A percentile compares a stretch with the other conserved stretches of the same genome.
phyloP scores from a whole-genome alignment of 2,113 vertebrate species.

The Egretta garzetta region DNA sequence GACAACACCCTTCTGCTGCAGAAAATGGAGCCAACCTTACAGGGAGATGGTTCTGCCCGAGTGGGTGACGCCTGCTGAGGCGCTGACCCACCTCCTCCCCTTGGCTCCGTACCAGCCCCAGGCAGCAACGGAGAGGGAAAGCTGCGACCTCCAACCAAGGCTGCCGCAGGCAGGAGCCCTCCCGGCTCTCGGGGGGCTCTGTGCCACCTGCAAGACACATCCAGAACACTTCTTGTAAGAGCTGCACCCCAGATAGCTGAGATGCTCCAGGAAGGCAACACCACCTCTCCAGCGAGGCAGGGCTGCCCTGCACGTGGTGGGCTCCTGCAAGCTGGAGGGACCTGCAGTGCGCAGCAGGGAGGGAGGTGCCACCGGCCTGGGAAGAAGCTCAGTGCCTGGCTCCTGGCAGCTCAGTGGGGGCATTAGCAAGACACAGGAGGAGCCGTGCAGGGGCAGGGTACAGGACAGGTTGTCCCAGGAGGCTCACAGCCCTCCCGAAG shows the following conservation, averaged over 20 bases:
- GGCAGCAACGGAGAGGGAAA: not conserved
- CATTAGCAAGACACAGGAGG: not conserved
- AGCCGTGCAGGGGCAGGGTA: not conserved
- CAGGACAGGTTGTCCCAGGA: not conserved
- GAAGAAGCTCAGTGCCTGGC: not conserved
- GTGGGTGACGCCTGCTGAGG: not conserved
- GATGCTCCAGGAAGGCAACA: not conserved
- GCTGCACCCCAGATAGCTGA: too few species aligned
- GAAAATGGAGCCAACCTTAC: not conserved
- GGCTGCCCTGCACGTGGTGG: not conserved
- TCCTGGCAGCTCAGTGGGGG: not conserved
- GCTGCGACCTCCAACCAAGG: not conserved
- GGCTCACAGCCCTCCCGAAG: not conserved
- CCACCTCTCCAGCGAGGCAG: too few species aligned
- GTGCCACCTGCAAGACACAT: not conserved
- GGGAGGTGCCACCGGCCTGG: not conserved
- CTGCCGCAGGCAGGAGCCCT: not conserved
- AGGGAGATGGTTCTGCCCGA: not conserved
- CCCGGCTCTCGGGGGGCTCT: not conserved
- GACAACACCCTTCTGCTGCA: accelerated
- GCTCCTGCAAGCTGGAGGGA: not conserved
- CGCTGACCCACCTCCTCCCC: not conserved
- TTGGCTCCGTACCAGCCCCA: not conserved
- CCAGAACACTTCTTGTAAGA: not conserved
- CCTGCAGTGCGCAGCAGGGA: not conserved